These are phyloP conservation scores for Campoletis sonorensis DNA, from an alignment of 1,140 invertebrate genomes.

Conservation along the genomic window DNA sequence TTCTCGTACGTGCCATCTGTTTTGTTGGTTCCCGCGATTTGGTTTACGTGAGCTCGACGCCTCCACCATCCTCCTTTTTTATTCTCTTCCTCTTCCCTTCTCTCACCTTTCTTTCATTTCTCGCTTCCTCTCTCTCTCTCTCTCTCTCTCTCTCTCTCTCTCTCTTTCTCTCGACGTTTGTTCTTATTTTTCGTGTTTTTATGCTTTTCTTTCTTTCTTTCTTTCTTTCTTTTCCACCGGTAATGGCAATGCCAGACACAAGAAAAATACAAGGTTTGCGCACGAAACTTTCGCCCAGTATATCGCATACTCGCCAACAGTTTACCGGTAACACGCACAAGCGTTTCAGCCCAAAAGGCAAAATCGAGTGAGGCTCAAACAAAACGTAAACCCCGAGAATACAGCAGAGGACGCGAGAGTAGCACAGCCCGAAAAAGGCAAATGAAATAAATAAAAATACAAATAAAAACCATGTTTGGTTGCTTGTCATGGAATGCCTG, in stretches of 20 bases:
- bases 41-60: conserved; percentile 55
- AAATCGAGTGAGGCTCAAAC: neutral
- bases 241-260: conserved; percentile 34
- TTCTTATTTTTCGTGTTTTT: too few species aligned
- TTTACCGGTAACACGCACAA: conserved; percentile 33
- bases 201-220: conserved; percentile 1
- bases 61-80: conserved; percentile 29
- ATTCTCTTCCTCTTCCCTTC: neutral
- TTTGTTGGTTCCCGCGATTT: conserved; percentile 53
- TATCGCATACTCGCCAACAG: neutral
- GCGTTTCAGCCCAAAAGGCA: neutral
- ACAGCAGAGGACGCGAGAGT: neutral
- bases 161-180: too few species aligned
- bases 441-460: conserved; percentile 1
- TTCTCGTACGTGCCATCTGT: conserved; percentile 56
- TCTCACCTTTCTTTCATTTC: conserved; percentile 10
- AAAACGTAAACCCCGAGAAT: neutral
- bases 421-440: neutral
- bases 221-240: conserved; percentile 12
- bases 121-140: conserved; percentile 16
- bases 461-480: neutral
- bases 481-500: neutral
- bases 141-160: conserved; percentile 16
- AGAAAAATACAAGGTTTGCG: neutral
- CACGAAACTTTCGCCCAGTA: neutral